phyloP scores from a whole-genome alignment of 2,113 vertebrate species.

The Pseudorhombus dupliciocellatus region DNA sequence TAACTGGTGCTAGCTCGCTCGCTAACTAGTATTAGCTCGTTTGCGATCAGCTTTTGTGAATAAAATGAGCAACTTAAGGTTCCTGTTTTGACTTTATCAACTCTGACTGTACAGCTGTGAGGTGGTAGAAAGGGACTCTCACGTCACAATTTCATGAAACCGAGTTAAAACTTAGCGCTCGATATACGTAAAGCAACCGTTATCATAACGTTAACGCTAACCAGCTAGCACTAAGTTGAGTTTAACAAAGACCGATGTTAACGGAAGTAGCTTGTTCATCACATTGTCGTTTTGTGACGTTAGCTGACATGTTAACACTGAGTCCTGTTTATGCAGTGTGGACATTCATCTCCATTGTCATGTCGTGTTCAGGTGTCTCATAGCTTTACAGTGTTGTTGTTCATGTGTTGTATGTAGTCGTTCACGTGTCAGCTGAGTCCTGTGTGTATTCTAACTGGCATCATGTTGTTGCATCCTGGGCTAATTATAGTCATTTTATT shows the following conservation, averaged over 20 bases:
- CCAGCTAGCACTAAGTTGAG: neutral
- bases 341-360: accelerated
- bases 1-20: constrained; percentile 35
- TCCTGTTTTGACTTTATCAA: neutral
- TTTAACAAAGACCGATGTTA: neutral
- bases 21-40: constrained; percentile 40
- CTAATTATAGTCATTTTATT: constrained; percentile 53
- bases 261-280: neutral
- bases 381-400: neutral
- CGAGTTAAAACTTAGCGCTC: neutral
- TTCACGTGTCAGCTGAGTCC: neutral
- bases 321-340: too few species aligned
- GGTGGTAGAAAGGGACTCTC: too few species aligned
- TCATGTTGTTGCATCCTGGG: constrained; percentile 1
- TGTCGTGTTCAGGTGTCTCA: neutral
- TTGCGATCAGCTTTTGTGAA: constrained; percentile 17
- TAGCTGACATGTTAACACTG: too few species aligned
- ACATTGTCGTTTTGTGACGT: neutral
- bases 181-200: neutral
- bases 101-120: neutral
- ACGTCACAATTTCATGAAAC: neutral
- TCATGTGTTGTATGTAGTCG: too few species aligned
- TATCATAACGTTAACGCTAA: neutral
- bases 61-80: neutral
- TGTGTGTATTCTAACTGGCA: neutral